Base-by-base conservation (phyloP, 2,888 invertebrate genomes). In the Coleophora deauratella region DNA sequence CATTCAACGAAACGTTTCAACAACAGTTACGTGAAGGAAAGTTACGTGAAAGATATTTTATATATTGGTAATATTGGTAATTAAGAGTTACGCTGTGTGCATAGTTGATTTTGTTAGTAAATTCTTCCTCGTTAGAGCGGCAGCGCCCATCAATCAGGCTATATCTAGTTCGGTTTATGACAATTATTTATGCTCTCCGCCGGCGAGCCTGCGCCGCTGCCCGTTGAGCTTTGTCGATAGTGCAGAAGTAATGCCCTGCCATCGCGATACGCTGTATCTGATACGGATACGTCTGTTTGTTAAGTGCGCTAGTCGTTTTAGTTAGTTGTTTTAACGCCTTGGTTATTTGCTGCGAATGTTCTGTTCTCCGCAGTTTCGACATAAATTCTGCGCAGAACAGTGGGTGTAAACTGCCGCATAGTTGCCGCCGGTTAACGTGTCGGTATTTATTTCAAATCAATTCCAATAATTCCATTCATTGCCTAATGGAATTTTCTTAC, bases 161-260 rank as follows among this genome's bases (percentile, higher is more conserved):
- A 71, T 84, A 82, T 85, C 85, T 81, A 60, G 67, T n/a, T n/a
- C n/a, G n/a, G n/a, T 73, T 74, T 80, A 82, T 84, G 84, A 85
- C 81, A 85, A 82, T 81, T 79, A 85, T 85, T 85, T 85, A 85
- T 84, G 81, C 77, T 76, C 66, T 60, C 73, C 65, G 72, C 68
- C 66, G 62, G 75, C 73, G 74, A 76, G 80, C 78, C 80, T 82
- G 82, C 84, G 82, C 78, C 80, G 74, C 81, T 81, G 72, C 75
- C 81, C 67, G 81, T 77, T 85, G 79, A 80, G 85, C 82, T 78
- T 84, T 81, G 82, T 85, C 84, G 84, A 85, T 84, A 80, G 73
- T 62, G 75, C 74, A 75, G 64, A 77, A 84, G 77, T 85, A 81
- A 82, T 85, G 84, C 78, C 73, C 70, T 71, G 75, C 71, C 68